Evolutionary conservation across 2,797 vertebrate genomes (phyloP).

Genomic region (Buceros bicornis): DNA sequence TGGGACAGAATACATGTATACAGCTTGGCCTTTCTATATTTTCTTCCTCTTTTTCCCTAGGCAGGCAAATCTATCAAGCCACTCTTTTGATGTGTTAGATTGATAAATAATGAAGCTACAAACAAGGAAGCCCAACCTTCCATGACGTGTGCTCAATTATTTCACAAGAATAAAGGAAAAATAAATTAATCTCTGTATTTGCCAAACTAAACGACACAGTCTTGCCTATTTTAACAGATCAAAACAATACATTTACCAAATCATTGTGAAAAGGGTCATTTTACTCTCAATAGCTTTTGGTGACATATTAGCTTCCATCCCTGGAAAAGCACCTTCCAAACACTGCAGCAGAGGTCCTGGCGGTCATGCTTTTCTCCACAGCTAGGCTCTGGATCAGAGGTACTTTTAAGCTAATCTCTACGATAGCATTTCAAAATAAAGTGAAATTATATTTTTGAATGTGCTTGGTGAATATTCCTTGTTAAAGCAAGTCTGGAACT

Average conservation of each 20-base stretch:
- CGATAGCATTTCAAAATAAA: not conserved
- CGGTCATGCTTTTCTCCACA: not conserved
- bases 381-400: not conserved
- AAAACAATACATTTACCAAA: not conserved
- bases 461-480: not conserved
- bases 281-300: not conserved
- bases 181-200: slow-evolving; percentile 34
- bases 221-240: not conserved
- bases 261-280: not conserved
- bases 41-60: slow-evolving; percentile 21
- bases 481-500: not conserved
- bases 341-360: fast-evolving
- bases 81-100: slow-evolving; percentile 31
- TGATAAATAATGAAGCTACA: slow-evolving; percentile 65
- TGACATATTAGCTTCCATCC: not conserved
- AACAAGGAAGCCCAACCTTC: not conserved
- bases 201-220: slow-evolving; percentile 13
- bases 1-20: not conserved
- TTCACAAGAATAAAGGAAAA: slow-evolving; percentile 41
- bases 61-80: slow-evolving; percentile 36
- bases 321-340: not conserved
- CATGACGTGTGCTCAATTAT: slow-evolving; percentile 8
- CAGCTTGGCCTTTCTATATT: not conserved
- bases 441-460: not conserved
- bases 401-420: not conserved